A percentile compares a stretch with the other conserved stretches of the same genome.
Conservation (phyloP, 2,888 invertebrate genomes). For the Lasioglossum morio region DNA sequence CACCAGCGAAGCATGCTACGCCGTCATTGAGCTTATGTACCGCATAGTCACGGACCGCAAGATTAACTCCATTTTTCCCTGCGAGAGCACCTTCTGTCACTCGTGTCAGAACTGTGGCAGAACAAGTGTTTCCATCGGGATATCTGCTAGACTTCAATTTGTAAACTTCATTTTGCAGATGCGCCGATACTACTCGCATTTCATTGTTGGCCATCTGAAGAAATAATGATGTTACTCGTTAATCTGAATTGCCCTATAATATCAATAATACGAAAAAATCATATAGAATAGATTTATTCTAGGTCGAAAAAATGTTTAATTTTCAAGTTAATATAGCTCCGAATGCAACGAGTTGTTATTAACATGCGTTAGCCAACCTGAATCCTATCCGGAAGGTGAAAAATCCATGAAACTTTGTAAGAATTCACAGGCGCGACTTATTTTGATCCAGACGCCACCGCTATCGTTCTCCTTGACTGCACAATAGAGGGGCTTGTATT, state of each 20-base stretch:
- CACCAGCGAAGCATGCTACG: conserved; percentile 63
- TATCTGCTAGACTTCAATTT: background rate
- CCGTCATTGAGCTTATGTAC: conserved; percentile 42
- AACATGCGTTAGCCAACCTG: background rate
- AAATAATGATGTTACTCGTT: background rate
- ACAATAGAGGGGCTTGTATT: conserved; percentile 12
- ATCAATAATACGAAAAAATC: no score
- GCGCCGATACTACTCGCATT: background rate
- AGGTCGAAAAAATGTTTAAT: no score
- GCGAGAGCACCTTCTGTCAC: conserved; percentile 2
- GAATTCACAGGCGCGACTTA: background rate
- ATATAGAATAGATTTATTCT: no score
- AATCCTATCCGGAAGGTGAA: background rate
- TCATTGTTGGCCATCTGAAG: background rate
- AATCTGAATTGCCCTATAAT: no score
- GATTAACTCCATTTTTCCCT: conserved; percentile 53
- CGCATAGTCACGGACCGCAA: conserved; percentile 34
- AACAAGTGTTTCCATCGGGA: background rate
- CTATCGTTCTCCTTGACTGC: background rate
- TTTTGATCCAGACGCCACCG: background rate
- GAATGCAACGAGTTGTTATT: background rate
- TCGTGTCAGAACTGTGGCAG: background rate
- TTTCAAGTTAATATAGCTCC: no score
- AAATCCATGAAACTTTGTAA: background rate
- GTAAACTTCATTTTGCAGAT: background rate